Conservation (phyloP, 2,113 vertebrate species). For the Forbesichthys papilliferus region DNA sequence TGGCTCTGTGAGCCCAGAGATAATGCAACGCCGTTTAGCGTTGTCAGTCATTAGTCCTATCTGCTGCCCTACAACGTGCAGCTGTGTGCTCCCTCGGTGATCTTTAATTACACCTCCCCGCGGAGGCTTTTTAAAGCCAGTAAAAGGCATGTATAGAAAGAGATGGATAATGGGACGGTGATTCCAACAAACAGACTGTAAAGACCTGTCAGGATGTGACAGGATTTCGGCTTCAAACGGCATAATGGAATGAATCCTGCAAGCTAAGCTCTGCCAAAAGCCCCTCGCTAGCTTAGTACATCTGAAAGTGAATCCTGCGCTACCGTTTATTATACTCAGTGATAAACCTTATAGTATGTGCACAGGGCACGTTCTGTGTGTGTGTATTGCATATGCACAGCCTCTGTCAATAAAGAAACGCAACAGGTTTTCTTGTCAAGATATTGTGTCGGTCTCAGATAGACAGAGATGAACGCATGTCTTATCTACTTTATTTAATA, state of each 20-base stretch:
- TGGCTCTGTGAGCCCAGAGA: background rate
- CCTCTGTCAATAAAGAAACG: background rate
- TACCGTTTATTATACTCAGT: background rate
- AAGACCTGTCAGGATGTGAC: background rate
- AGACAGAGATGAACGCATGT: background rate
- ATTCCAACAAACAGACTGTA: background rate
- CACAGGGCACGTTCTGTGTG: background rate
- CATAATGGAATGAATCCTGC: constrained; percentile 8
- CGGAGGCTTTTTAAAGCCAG: background rate
- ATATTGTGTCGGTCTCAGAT: background rate
- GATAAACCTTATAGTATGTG: background rate
- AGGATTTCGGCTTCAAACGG: constrained; percentile 1
- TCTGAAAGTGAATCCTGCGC: background rate
- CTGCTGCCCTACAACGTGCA: background rate
- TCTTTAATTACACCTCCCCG: background rate
- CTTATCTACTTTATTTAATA: too few relatives aligned
- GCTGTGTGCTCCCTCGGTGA: background rate
- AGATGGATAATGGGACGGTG: background rate
- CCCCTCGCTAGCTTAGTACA: background rate
- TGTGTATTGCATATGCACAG: background rate
- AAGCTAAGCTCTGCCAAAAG: background rate
- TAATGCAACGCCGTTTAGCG: background rate
- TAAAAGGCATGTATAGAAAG: background rate
- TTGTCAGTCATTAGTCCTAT: background rate
- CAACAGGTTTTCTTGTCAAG: background rate